phyloP scores from a whole-genome alignment of 2,888 invertebrate genomes.

The Drosophila peninsularis region DNA sequence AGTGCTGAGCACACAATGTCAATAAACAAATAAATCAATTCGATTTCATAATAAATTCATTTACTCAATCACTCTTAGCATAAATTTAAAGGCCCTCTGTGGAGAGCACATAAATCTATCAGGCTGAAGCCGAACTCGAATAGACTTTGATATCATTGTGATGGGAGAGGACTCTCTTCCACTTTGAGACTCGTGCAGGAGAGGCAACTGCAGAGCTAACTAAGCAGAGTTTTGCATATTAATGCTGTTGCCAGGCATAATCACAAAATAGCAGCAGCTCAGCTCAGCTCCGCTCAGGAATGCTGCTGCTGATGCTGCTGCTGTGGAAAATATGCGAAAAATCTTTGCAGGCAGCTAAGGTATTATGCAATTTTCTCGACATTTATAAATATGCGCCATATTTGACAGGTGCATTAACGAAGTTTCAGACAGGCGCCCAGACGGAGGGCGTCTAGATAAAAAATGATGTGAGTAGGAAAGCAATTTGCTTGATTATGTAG shows the following conservation, averaged over 20 bases:
- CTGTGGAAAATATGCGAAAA: slow-evolving; percentile 38
- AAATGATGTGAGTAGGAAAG: slow-evolving; percentile 80
- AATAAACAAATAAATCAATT: slow-evolving; percentile 18
- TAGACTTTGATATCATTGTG: slow-evolving; percentile 34
- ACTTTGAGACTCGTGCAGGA: slow-evolving; percentile 13
- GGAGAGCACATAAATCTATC: slow-evolving; percentile 29
- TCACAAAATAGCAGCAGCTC: slow-evolving; percentile 48
- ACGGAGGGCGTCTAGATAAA: slow-evolving; percentile 55
- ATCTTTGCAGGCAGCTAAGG: slow-evolving; percentile 48
- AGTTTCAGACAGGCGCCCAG: slow-evolving; percentile 54
- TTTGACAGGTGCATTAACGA: slow-evolving; percentile 81
- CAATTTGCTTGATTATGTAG: slow-evolving; percentile 81
- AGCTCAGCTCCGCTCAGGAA: neutral
- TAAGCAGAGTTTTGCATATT: slow-evolving; percentile 63
- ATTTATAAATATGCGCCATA: slow-evolving; percentile 70
- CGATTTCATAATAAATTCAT: neutral
- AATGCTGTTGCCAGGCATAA: slow-evolving; percentile 49
- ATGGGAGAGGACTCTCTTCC: slow-evolving; percentile 37
- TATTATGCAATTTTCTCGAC: slow-evolving; percentile 75
- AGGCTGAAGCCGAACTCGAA: slow-evolving; percentile 1
- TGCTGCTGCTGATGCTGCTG: neutral
- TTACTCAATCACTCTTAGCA: no score
- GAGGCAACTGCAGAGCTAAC: slow-evolving; percentile 27
- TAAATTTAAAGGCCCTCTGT: no score
- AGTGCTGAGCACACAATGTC: slow-evolving; percentile 1